A percentile compares a stretch with the other conserved stretches of the same genome.
These are phyloP conservation scores for Dorcus hopei DNA, from an alignment of 2,888 invertebrate species.

Conservation along the genomic window DNA sequence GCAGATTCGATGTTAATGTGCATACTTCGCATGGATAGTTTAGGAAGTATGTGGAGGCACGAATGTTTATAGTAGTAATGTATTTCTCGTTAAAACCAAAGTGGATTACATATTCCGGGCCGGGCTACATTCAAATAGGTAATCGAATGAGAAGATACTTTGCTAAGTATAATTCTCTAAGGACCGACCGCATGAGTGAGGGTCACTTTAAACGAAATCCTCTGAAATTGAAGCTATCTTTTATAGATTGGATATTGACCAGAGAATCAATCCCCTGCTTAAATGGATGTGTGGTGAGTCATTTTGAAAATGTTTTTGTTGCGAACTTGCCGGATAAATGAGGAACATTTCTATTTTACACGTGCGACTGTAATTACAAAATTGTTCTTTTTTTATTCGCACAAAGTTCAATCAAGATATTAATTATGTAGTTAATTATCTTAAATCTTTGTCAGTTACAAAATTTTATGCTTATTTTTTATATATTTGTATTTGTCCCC, in stretches of 20 bases:
- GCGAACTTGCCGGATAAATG: constrained; percentile 1
- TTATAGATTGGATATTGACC: constrained; percentile 44
- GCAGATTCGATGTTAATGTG: too few species aligned
- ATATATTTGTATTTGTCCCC: too few species aligned
- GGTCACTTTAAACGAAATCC: constrained; percentile 44
- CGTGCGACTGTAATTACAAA: not conserved
- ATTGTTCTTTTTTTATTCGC: too few species aligned
- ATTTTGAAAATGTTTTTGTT: constrained; percentile 13
- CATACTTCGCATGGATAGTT: too few species aligned
- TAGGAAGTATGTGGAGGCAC: too few species aligned
- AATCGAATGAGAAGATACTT: not conserved
- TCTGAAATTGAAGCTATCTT: constrained; percentile 41
- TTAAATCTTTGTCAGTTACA: too few species aligned
- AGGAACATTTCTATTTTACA: not conserved
- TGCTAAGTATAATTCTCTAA: not conserved
- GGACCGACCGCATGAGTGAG: constrained; percentile 16
- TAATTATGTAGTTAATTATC: too few species aligned
- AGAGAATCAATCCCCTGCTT: constrained; percentile 37
- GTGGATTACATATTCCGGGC: too few species aligned
- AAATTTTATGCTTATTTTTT: too few species aligned
- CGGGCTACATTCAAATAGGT: constrained; percentile 5
- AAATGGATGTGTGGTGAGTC: constrained; percentile 29
- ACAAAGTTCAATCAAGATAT: too few species aligned
- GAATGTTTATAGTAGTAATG: too few species aligned
- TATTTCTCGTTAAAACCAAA: too few species aligned